phyloP scores from a whole-genome alignment of 2,797 vertebrate species.

The Periophthalmus magnuspinnatus region DNA sequence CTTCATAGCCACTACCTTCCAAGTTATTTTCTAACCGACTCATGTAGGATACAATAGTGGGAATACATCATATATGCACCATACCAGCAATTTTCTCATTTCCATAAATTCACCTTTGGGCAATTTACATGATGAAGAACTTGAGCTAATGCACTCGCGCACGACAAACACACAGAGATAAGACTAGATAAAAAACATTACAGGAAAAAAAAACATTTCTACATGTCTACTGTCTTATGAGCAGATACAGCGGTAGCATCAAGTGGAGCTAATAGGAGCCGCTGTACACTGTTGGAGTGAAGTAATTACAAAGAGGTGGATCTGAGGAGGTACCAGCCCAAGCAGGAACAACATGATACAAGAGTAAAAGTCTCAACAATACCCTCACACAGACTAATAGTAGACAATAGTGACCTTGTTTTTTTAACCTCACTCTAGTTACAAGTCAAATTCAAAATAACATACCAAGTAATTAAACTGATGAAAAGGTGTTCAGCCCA shows the following conservation, averaged over 20 bases:
- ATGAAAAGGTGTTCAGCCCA: background rate
- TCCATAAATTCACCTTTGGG: slow-evolving; percentile 76
- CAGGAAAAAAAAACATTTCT: slow-evolving; percentile 43
- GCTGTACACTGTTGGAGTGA: slow-evolving; percentile 44
- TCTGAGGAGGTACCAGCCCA: background rate
- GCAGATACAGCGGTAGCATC: slow-evolving; percentile 36
- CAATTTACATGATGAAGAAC: slow-evolving; percentile 80
- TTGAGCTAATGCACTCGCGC: slow-evolving; percentile 62
- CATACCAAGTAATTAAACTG: background rate
- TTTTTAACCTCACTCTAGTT: too few relatives aligned
- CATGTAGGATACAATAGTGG: background rate
- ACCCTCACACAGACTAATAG: background rate
- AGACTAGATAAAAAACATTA: too few relatives aligned
- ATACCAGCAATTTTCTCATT: slow-evolving; percentile 53
- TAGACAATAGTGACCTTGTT: background rate
- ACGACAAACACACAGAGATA: slow-evolving; percentile 55
- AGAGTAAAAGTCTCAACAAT: slow-evolving; percentile 25
- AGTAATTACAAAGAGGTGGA: slow-evolving; percentile 40
- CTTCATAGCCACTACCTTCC: too few relatives aligned
- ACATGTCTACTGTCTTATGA: slow-evolving; percentile 56
- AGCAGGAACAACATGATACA: slow-evolving; percentile 13
- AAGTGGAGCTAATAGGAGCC: slow-evolving; percentile 57
- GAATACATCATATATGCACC: background rate
- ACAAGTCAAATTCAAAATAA: background rate
- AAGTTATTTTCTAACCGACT: too few relatives aligned